Base-by-base conservation (phyloP, 2,888 invertebrate genomes). In the Synanthedon tipuliformis region DNA sequence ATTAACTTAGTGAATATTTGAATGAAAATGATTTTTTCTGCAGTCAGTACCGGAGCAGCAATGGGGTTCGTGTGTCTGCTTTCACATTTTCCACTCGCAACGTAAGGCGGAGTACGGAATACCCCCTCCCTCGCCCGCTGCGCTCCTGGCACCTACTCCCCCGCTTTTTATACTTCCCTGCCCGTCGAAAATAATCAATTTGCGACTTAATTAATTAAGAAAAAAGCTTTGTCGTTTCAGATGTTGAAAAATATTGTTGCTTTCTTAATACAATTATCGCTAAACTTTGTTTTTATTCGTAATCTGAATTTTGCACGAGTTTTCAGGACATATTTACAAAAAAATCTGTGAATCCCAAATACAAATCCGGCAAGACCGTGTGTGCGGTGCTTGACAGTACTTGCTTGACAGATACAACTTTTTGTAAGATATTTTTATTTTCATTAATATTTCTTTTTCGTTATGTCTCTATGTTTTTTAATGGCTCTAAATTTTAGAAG, bases 41-140 rank as follows among this genome's bases (percentile, higher is more conserved):
- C 73, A 54, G 63, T 54, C 69, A 54, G 69, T 85, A 85, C 78
- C 54, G 57, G 69, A 78, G 73, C 77, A 82, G 75, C 81, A 78
- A 81, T 83, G 79, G 84, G 85, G 84, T 83, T 84, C 85, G 84
- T 86, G 86, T 87, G 87, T 86, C 86, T 86, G 80, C 86, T 85
- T 86, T 80, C 86, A 87, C 87, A 87, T 87, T 86, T 83, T 85
- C 86, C 81, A 79, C 80, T 82, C 79, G 81, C 81, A 73, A 75
- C 78, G 83, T 78, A 80, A 78, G 82, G 81, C 75, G 77, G 73
- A 74, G 73, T 67, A 68, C 70, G 60, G 64, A 65, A 63, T 72
- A 73, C 80, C 77, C 68, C 71, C 56, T 52, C 61, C 45, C 50
- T 56, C 58, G 57, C 66, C 67, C 65, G 66, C 63, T 65, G 78